phyloP scores from a whole-genome alignment of 2,113 vertebrate genomes.

The Tetraodon nigroviridis region DNA sequence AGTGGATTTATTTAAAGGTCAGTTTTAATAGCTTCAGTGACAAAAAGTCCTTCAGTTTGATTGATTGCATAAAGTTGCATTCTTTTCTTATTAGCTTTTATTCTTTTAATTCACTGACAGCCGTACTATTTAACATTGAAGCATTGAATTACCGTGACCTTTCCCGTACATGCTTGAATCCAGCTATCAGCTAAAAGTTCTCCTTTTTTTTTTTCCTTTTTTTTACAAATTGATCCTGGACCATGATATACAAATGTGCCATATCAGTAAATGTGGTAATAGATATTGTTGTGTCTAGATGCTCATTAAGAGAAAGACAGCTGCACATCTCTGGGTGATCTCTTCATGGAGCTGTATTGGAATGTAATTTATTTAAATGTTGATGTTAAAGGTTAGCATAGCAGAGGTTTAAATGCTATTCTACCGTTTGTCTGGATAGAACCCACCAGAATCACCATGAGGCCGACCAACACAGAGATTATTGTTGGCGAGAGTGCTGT shows the following conservation, averaged over 20 bases:
- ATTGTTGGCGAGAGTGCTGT: constrained; percentile 92
- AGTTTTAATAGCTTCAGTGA: constrained; percentile 36
- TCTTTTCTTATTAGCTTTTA: constrained; percentile 58
- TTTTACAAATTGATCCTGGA: constrained; percentile 30
- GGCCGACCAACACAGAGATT: constrained; percentile 90
- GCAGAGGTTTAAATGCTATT: constrained; percentile 44
- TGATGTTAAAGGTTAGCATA: constrained; percentile 31
- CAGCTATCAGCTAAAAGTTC: constrained; percentile 29
- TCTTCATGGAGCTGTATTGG: constrained; percentile 9
- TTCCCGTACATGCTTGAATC: constrained; percentile 45
- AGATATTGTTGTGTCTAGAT: constrained; percentile 30
- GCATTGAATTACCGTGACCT: constrained; percentile 73
- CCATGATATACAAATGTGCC: constrained; percentile 26
- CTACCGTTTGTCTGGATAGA: constrained; percentile 74
- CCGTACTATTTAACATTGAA: constrained; percentile 61
- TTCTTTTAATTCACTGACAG: constrained; percentile 47
- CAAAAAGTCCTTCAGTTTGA: constrained; percentile 26
- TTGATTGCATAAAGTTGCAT: constrained; percentile 38
- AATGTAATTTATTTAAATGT: constrained; percentile 14
- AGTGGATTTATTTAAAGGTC: constrained; percentile 50
- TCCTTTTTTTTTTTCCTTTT: constrained; percentile 11
- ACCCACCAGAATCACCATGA: constrained; percentile 86
- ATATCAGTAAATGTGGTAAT: constrained; percentile 47
- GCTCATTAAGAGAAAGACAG: constrained; percentile 37
- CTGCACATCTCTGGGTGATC: constrained; percentile 12